Percentiles rank a stretch among this genome's conserved stretches.
phyloP scores from a whole-genome alignment of 2,113 vertebrate genomes.

The Odocoileus hemionus region DNA sequence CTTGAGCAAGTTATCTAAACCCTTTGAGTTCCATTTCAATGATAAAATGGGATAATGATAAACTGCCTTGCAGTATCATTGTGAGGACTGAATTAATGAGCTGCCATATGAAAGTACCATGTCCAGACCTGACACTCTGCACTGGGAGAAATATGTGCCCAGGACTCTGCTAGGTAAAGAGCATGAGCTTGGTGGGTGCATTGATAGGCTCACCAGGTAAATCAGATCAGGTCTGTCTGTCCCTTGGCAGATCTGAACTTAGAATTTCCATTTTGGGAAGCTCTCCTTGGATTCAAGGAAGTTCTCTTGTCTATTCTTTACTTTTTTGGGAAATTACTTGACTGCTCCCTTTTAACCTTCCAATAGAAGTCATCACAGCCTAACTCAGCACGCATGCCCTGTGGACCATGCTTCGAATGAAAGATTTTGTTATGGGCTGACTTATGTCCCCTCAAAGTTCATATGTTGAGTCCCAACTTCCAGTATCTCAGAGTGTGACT shows the following conservation, averaged over 20 bases:
- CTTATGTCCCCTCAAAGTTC: background rate
- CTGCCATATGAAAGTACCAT: background rate
- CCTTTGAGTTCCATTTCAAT: background rate
- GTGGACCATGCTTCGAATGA: background rate
- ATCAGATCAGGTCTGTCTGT: background rate
- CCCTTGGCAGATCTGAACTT: background rate
- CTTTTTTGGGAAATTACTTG: background rate
- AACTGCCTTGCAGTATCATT: background rate
- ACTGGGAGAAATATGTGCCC: background rate
- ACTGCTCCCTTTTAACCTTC: background rate
- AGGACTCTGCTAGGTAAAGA: background rate
- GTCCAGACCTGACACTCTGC: background rate
- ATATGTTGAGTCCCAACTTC: background rate
- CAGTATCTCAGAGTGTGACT: background rate
- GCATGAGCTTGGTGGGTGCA: rapidly evolving
- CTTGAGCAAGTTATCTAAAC: background rate
- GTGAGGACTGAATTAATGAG: background rate
- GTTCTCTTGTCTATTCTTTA: background rate
- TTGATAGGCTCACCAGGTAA: background rate
- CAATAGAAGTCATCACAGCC: background rate
- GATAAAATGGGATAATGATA: background rate
- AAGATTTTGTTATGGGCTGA: background rate
- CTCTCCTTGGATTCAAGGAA: background rate
- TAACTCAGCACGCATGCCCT: background rate
- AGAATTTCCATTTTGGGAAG: background rate